Percentiles rank a stretch among this genome's conserved stretches.
Conservation (phyloP, 1,140 invertebrate genomes). For the Notospermus geniculatus region DNA sequence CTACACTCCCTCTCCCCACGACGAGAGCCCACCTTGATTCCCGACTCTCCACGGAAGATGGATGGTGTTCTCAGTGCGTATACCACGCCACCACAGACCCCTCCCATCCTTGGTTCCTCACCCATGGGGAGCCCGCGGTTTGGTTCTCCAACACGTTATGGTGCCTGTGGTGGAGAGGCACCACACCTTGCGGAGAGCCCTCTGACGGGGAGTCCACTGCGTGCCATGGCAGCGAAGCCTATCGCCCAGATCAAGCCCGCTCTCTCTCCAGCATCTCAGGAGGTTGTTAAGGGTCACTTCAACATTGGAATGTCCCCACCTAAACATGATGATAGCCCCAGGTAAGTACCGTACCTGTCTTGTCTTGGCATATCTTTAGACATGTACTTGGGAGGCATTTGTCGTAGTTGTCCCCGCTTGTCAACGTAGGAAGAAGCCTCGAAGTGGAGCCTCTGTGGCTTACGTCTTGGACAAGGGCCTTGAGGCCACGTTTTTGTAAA, state of each 20-base stretch:
- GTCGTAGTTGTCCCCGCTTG: too few species aligned
- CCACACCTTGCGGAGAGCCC: neutral
- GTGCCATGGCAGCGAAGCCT: neutral
- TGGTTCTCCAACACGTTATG: neutral
- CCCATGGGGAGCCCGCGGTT: constrained; percentile 2
- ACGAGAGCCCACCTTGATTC: constrained; percentile 13
- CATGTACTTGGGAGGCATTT: too few species aligned
- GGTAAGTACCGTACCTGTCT: neutral
- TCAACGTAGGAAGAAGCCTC: too few species aligned
- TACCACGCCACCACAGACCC: constrained; percentile 24
- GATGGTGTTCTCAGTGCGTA: constrained; percentile 44
- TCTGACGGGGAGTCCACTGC: neutral
- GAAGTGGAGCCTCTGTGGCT: too few species aligned
- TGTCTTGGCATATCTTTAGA: too few species aligned
- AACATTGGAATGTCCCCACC: constrained; percentile 61
- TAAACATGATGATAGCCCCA: constrained; percentile 21
- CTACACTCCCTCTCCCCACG: constrained; percentile 49
- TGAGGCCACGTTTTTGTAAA: too few species aligned
- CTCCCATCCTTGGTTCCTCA: constrained; percentile 17
- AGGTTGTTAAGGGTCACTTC: constrained; percentile 62
- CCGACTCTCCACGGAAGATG: constrained; percentile 13
- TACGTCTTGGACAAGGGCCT: too few species aligned
- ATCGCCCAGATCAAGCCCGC: neutral
- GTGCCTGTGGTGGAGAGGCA: constrained; percentile 46
- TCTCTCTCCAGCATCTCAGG: constrained; percentile 69